phyloP scores from a whole-genome alignment of 2,888 invertebrate genomes.

The Drosophila fungiperda region DNA sequence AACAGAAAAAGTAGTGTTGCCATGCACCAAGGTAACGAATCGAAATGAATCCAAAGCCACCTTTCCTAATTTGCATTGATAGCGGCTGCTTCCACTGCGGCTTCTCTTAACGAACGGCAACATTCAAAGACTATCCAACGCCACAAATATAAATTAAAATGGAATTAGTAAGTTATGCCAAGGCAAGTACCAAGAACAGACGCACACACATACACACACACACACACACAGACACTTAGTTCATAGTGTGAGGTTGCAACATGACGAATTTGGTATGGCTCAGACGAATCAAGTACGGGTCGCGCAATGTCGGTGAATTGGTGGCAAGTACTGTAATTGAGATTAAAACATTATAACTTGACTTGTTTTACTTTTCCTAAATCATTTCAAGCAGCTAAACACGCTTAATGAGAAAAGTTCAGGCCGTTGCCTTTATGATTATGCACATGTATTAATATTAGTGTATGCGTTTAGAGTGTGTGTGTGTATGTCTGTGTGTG shows the following conservation, averaged over 20 bases:
- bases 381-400: constrained; percentile 81
- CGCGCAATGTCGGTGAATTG: constrained; percentile 41
- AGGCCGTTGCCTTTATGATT: constrained; percentile 68
- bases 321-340: constrained; percentile 80
- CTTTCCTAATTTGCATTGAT: constrained; percentile 77
- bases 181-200: constrained; percentile 53
- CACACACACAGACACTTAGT: background rate
- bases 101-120: constrained; percentile 62
- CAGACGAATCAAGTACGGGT: constrained; percentile 15
- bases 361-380: constrained; percentile 79
- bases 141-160: constrained; percentile 75
- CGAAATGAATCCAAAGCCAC: constrained; percentile 68
- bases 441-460: constrained; percentile 48
- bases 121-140: constrained; percentile 64
- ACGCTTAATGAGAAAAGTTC: constrained; percentile 80
- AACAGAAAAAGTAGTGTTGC: constrained; percentile 22
- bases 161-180: constrained; percentile 79
- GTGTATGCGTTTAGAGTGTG: constrained; percentile 16
- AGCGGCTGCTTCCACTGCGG: constrained; percentile 41
- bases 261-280: constrained; percentile 19
- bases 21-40: constrained; percentile 60
- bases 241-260: background rate
- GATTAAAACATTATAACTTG: constrained; percentile 81
- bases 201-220: background rate
- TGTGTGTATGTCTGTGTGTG: constrained; percentile 16